Percentiles rank a stretch among this genome's conserved stretches.
Evolutionary conservation across 1,140 invertebrate genomes (phyloP).

Genomic region (Conus ventricosus): DNA sequence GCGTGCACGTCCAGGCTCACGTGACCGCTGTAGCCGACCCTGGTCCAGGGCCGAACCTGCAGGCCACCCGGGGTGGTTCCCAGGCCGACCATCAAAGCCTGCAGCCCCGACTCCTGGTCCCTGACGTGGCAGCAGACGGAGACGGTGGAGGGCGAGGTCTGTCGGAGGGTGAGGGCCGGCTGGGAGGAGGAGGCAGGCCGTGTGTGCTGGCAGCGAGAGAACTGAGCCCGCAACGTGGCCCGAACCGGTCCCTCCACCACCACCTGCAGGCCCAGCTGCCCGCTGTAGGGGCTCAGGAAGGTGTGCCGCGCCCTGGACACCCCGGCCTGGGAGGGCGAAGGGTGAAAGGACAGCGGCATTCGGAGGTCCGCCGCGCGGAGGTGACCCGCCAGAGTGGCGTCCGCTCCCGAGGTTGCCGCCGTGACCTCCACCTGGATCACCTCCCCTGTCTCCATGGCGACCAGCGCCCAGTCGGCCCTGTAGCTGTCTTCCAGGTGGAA

Average conservation of each 20-base stretch:
- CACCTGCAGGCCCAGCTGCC: not conserved
- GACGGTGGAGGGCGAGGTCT: conserved; percentile 37
- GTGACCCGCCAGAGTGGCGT: not conserved
- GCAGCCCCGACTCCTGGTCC: conserved; percentile 46
- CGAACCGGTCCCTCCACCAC: not conserved
- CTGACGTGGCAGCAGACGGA: conserved; percentile 35
- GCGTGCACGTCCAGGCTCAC: conserved; percentile 29
- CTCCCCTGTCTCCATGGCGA: not conserved
- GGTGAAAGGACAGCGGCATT: conserved; percentile 4
- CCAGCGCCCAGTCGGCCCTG: not conserved
- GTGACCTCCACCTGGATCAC: not conserved
- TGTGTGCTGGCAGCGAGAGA: not conserved
- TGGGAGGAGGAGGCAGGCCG: not conserved
- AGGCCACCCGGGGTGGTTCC: conserved; percentile 44
- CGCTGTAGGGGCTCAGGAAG: not conserved
- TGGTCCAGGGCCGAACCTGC: conserved; percentile 31
- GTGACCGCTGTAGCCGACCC: conserved; percentile 26
- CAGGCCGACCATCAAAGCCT: conserved; percentile 31
- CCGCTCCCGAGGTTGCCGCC: not conserved
- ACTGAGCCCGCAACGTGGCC: not conserved
- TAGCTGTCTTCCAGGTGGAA: conserved; percentile 3
- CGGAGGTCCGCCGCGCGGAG: not conserved
- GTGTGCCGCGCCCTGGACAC: not conserved
- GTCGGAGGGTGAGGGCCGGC: conserved; percentile 27
- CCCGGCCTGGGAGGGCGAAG: not conserved